Conservation (phyloP, 2,888 invertebrate genomes). For the Xestobium rufovillosum region DNA sequence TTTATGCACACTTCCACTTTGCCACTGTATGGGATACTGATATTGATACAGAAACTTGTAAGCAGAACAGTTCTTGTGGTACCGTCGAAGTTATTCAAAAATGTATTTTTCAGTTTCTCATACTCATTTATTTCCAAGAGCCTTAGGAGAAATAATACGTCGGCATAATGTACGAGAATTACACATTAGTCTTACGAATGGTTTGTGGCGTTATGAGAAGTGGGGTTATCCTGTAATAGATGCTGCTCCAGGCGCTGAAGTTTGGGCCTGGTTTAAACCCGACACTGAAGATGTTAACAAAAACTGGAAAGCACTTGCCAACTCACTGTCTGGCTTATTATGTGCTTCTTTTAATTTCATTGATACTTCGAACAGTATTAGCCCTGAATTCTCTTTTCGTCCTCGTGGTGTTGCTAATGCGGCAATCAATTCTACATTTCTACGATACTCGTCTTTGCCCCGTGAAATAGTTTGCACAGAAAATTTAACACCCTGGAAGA, state of each 20-base stretch:
- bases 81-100: slow-evolving; percentile 6
- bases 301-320: slow-evolving; percentile 83
- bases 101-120: slow-evolving; percentile 59
- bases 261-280: slow-evolving; percentile 86
- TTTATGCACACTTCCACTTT: slow-evolving; percentile 89
- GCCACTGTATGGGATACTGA: slow-evolving; percentile 67
- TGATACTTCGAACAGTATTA: slow-evolving; percentile 73
- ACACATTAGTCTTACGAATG: slow-evolving; percentile 86
- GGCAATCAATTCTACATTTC: slow-evolving; percentile 46
- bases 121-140: slow-evolving; percentile 79
- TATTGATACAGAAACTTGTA: slow-evolving; percentile 51
- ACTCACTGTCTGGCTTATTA: slow-evolving; percentile 87
- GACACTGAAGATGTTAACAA: slow-evolving; percentile 62
- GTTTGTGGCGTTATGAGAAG: slow-evolving; percentile 84
- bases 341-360: slow-evolving; percentile 96
- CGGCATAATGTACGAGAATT: slow-evolving; percentile 82
- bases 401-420: slow-evolving; percentile 57
- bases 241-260: slow-evolving; percentile 88
- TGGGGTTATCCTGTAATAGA: slow-evolving; percentile 93
- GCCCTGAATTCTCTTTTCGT: slow-evolving; percentile 74
- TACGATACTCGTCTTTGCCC: slow-evolving; percentile 85
- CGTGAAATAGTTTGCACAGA: slow-evolving; percentile 97
- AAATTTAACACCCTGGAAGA: slow-evolving; percentile 98
- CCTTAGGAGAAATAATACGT: slow-evolving; percentile 79
- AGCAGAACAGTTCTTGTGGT: slow-evolving; percentile 40